These are phyloP conservation scores for Malurus melanocephalus DNA, from an alignment of 2,113 vertebrate genomes.

Conservation along the genomic window DNA sequence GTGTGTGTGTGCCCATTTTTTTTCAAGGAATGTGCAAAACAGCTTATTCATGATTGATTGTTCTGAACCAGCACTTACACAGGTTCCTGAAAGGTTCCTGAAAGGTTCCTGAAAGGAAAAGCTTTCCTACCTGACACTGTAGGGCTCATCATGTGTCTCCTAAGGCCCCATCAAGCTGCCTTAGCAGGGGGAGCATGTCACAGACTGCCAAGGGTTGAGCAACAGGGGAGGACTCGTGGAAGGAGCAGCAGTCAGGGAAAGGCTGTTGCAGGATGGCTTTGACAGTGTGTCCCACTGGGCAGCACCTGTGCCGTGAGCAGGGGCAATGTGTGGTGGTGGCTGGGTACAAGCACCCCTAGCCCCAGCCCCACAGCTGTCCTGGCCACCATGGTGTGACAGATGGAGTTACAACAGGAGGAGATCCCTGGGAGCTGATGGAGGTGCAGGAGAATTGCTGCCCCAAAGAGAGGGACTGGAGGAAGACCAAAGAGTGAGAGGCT, in stretches of 20 bases:
- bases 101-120: background rate
- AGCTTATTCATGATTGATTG: background rate
- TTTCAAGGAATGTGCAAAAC: background rate
- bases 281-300: accelerated
- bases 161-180: background rate
- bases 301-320: accelerated
- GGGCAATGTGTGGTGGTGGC: background rate
- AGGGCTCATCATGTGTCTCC: background rate
- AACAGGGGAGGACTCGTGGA: background rate
- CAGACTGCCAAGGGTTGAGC: background rate
- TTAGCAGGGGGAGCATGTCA: background rate
- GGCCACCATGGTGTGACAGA: accelerated
- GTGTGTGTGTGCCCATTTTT: background rate
- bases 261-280: background rate
- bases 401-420: background rate
- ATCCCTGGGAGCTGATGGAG: background rate
- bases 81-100: background rate
- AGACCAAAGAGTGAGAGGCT: background rate
- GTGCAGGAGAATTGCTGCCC: background rate
- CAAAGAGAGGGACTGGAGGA: background rate
- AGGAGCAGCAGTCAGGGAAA: background rate
- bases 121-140: background rate
- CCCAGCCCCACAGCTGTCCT: background rate
- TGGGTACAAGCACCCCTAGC: background rate
- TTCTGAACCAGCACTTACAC: background rate